A percentile compares a stretch with the other conserved stretches of the same genome.
These are phyloP conservation scores for Melieria picta DNA, from an alignment of 2,888 invertebrate species.

Conservation along the genomic window DNA sequence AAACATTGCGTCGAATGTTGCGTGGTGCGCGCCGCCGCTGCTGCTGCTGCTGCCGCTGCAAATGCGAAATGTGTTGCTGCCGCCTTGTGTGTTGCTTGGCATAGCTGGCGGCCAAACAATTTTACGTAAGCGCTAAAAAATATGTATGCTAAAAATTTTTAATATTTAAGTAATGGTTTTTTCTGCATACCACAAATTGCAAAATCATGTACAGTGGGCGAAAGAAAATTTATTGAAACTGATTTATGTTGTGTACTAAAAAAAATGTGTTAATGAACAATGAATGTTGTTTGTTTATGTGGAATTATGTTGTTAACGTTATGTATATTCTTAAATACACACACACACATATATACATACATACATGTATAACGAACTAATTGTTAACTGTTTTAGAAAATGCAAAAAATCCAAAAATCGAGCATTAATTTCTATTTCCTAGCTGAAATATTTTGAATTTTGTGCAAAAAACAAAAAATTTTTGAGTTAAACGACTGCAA, in stretches of 20 bases:
- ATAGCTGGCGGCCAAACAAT: neutral
- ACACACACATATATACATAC: neutral
- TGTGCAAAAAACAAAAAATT: no score
- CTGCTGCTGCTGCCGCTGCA: slow-evolving; percentile 21
- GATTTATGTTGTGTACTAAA: slow-evolving; percentile 28
- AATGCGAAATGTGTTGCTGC: slow-evolving; percentile 21
- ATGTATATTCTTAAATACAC: neutral
- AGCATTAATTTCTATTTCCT: no score
- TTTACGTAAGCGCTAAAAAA: slow-evolving; percentile 11
- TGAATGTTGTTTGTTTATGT: slow-evolving; percentile 26
- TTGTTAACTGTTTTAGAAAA: no score
- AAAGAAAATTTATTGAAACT: neutral
- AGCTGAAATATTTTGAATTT: no score
- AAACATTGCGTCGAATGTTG: neutral
- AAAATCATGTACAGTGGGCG: neutral
- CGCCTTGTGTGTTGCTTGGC: slow-evolving; percentile 7
- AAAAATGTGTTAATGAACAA: slow-evolving; percentile 11
- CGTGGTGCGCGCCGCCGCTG: neutral
- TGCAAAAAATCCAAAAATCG: no score
- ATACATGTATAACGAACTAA: neutral
- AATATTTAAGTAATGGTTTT: neutral
- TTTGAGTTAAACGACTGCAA: no score
- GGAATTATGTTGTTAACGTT: slow-evolving; percentile 14
- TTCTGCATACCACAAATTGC: slow-evolving; percentile 7
- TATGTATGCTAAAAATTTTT: slow-evolving; percentile 12